Conservation (phyloP, 2,113 vertebrate genomes). For the Clarias batrachus region DNA sequence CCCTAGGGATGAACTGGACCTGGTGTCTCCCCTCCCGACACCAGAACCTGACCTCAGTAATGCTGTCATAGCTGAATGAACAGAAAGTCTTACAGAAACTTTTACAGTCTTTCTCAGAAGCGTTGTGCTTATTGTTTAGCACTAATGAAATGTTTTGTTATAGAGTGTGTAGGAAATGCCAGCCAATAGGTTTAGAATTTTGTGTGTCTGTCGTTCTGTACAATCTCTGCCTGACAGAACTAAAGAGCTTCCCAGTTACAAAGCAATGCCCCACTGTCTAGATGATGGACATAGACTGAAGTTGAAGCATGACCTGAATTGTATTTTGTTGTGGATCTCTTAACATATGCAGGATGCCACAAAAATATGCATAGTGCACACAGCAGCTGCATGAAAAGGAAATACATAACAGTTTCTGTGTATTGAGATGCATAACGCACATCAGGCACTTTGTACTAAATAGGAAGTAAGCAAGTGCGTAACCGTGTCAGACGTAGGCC, state of each 20-base stretch:
- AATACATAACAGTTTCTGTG: neutral
- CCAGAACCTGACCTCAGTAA: too few relatives aligned
- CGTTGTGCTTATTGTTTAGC: too few relatives aligned
- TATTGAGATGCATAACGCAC: neutral
- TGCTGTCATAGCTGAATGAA: too few relatives aligned
- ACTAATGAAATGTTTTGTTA: too few relatives aligned
- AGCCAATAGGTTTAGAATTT: too few relatives aligned
- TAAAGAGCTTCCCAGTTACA: neutral
- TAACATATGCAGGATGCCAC: neutral
- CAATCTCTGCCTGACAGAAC: too few relatives aligned
- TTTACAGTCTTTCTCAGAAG: too few relatives aligned
- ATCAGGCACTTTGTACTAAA: neutral
- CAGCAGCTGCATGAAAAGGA: neutral
- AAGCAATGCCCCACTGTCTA: neutral
- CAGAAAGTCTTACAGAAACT: too few relatives aligned
- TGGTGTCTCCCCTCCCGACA: too few relatives aligned
- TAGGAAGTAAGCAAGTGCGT: neutral
- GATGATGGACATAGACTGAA: neutral
- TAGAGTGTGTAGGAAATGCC: too few relatives aligned
- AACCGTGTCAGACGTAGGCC: neutral
- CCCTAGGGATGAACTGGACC: too few relatives aligned
- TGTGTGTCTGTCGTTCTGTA: too few relatives aligned
- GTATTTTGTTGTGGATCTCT: neutral
- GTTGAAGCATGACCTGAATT: neutral
- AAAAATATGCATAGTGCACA: neutral